A percentile compares a stretch with the other conserved stretches of the same genome.
Evolutionary conservation across 2,797 vertebrate genomes (phyloP).

Genomic region (Amphiprion clarkii): DNA sequence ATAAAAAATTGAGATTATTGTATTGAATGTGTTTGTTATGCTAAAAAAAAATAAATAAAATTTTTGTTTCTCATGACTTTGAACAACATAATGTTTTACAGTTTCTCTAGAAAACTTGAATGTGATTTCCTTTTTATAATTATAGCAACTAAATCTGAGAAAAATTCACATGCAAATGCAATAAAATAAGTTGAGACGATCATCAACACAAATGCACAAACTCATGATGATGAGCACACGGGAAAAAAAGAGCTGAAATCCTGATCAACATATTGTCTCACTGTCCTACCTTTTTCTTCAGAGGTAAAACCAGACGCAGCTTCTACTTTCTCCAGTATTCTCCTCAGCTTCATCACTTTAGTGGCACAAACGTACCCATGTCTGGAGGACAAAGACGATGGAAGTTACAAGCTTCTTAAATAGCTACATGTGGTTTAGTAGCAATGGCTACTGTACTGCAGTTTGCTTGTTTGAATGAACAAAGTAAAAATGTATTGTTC

Average conservation of each 20-base stretch:
- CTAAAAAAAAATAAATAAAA: neutral
- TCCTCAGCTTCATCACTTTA: conserved; percentile 98
- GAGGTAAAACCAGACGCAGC: conserved; percentile 98
- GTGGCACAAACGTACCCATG: conserved; percentile 98
- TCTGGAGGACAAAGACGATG: conserved; percentile 76
- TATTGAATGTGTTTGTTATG: neutral
- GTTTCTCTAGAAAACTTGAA: no score
- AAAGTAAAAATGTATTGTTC: neutral
- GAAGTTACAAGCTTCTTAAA: conserved; percentile 5
- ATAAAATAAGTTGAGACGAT: conserved; percentile 6
- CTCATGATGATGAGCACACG: neutral
- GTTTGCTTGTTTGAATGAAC: neutral
- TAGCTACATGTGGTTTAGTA: neutral
- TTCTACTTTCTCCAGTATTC: conserved; percentile 98
- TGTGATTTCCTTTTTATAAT: neutral
- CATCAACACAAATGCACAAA: conserved; percentile 12
- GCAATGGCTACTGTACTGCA: neutral
- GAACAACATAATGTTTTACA: neutral
- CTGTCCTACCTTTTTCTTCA: conserved; percentile 94
- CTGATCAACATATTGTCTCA: neutral
- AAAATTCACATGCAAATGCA: neutral
- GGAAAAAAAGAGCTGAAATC: neutral
- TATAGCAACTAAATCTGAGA: neutral
- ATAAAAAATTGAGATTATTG: neutral
- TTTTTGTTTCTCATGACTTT: neutral